Evolutionary conservation across 2,113 vertebrate species (phyloP).

Genomic region (Microtus ochrogaster): DNA sequence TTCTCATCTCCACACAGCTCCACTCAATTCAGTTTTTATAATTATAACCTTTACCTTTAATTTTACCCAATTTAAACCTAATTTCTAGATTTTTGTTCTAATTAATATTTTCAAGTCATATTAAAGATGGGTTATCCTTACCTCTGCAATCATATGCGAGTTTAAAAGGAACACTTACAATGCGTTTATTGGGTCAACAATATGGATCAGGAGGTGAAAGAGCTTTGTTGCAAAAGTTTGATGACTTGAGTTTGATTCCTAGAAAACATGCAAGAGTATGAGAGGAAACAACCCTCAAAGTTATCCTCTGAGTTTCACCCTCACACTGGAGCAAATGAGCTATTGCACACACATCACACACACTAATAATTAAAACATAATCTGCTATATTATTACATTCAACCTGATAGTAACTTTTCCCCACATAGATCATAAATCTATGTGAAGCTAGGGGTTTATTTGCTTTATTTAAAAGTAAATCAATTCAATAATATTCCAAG

Average conservation of each 20-base stretch:
- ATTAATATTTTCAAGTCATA: not conserved
- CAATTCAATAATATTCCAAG: not conserved
- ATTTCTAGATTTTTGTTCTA: not conserved
- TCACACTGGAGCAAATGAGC: not conserved
- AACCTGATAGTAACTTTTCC: not conserved
- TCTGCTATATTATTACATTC: not conserved
- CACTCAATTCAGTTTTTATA: not conserved
- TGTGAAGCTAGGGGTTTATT: not conserved
- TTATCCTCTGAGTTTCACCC: not conserved
- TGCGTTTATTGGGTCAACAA: not conserved
- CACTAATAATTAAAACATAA: not conserved
- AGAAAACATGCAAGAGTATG: not conserved
- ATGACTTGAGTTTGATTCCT: not conserved
- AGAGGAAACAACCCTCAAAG: not conserved
- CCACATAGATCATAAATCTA: not conserved
- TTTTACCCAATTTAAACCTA: not conserved
- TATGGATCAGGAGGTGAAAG: not conserved
- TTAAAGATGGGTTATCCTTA: not conserved
- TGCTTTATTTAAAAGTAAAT: not conserved
- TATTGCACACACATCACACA: not conserved
- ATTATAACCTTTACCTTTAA: not conserved
- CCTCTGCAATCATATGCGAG: not conserved
- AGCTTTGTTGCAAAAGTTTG: not conserved
- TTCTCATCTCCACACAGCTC: not conserved
- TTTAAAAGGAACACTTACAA: not conserved